A percentile compares a stretch with the other conserved stretches of the same genome.
These are phyloP conservation scores for Aplocera efformata DNA, from an alignment of 2,888 invertebrate genomes.

Conservation along the genomic window DNA sequence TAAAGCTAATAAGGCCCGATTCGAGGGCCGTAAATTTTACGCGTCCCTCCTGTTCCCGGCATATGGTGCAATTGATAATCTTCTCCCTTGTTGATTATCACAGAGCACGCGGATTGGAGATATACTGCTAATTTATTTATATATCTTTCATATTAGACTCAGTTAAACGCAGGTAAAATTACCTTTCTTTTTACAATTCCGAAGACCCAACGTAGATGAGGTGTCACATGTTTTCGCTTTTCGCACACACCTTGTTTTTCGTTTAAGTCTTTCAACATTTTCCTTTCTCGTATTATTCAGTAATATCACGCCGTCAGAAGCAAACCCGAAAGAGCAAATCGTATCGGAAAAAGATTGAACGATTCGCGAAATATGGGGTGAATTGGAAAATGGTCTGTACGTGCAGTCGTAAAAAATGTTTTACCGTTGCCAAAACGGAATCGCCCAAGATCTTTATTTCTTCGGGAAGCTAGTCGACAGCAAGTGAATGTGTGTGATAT, in stretches of 20 bases:
- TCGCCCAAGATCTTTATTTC: constrained; percentile 24
- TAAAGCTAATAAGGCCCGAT: constrained; percentile 49
- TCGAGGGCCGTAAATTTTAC: constrained; percentile 52
- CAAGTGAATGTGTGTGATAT: constrained; percentile 12
- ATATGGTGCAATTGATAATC: constrained; percentile 59
- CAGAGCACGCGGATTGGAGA: constrained; percentile 1
- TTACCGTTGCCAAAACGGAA: constrained; percentile 22
- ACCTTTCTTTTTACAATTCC: no score
- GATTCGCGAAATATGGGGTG: constrained; percentile 33
- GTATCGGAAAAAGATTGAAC: constrained; percentile 30
- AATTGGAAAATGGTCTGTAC: constrained; percentile 28
- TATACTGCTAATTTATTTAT: no score
- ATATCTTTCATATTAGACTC: no score
- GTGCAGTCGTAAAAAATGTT: constrained; percentile 30
- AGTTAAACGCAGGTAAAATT: background rate
- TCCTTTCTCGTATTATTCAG: constrained; percentile 4
- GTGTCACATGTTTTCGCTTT: no score
- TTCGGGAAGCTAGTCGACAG: constrained; percentile 21
- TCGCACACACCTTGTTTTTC: background rate
- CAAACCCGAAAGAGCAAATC: constrained; percentile 28
- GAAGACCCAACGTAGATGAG: no score
- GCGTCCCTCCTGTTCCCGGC: constrained; percentile 55
- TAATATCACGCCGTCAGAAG: constrained; percentile 29
- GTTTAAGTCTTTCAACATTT: background rate
- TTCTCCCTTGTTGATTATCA: constrained; percentile 37